Base-by-base conservation (phyloP, 2,888 invertebrate species). In the Tetragonula carbonaria region DNA sequence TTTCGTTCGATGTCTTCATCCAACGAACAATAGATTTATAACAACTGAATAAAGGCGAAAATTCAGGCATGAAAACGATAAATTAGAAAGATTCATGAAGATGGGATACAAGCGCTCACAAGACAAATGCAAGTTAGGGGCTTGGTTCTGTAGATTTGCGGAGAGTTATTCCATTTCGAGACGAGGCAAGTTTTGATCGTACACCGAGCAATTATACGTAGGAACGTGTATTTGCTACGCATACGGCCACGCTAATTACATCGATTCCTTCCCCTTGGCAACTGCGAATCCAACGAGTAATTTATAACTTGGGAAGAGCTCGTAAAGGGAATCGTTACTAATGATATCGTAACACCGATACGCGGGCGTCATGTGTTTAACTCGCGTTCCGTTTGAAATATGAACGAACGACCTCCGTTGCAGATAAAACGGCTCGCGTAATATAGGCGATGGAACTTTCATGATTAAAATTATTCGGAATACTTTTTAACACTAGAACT, bases 311-410 rank as follows among this genome's bases (percentile, higher is more conserved):
- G 84, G 82, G 83, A 86, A 88, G 82, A 83, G 84, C 77, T 87
- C 86, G 87, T 83, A 88, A 90, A 86, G 86, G 86, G 86, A 90
- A 88, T 89, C 88, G 89, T 88, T 88, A 86, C 88, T 90, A 90
- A 91, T 87, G 88, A 90, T 86, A 87, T 86, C 85, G 86, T 87
- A 87, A 86, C 86, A 85, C 90, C 86, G 76, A 84, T 90, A 88
- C 83, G 45, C 85, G 82, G 78, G 65, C 55, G 38, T 78, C 78
- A 79, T 83, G 78, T 70, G 85, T 85, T 84, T 74, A 78, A 85
- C 74, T 73, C 67, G 65, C 77, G 72, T 78, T 78, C 78, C 75
- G 66, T 78, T 84, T 89, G 77, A 87, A 84, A 83, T 79, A 81
- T 81, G 78, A 78, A 59, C 71, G 68, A 78, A 72, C 77, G 59